Evolutionary conservation across 2,888 invertebrate genomes (phyloP).

Genomic region (Chelonus formosanus): DNA sequence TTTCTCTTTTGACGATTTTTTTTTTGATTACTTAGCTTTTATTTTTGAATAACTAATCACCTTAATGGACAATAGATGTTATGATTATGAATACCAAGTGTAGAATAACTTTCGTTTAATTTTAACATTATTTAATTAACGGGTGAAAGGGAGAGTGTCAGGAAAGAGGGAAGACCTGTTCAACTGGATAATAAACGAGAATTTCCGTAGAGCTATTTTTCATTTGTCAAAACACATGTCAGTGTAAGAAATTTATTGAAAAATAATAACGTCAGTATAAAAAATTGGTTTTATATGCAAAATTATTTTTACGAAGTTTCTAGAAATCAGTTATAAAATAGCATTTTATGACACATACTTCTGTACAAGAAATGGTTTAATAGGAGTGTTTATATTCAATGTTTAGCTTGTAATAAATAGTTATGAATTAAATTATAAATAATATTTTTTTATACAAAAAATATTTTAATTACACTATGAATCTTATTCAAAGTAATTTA

Average conservation of each 20-base stretch:
- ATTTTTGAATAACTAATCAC: no score
- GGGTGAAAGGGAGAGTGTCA: conserved; percentile 27
- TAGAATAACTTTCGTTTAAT: conserved; percentile 9
- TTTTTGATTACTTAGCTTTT: no score
- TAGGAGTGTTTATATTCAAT: no score
- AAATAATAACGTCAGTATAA: not conserved
- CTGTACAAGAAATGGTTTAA: not conserved
- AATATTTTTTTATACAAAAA: no score
- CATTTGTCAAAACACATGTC: conserved; percentile 23
- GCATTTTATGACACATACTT: not conserved
- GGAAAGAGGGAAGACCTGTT: conserved; percentile 20
- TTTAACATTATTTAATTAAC: conserved; percentile 30
- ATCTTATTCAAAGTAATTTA: no score
- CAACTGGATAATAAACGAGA: conserved; percentile 30
- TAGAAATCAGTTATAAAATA: not conserved
- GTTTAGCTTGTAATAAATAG: no score
- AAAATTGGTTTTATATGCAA: no score
- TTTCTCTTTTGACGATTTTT: no score
- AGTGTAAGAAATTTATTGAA: conserved; percentile 2
- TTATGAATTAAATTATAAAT: no score
- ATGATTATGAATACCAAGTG: not conserved
- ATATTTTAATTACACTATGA: no score
- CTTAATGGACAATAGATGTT: no score
- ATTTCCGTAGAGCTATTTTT: conserved; percentile 28
- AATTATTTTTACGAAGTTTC: no score